Conservation (phyloP, 1,140 invertebrate genomes). For the Stegodyphus dumicola region DNA sequence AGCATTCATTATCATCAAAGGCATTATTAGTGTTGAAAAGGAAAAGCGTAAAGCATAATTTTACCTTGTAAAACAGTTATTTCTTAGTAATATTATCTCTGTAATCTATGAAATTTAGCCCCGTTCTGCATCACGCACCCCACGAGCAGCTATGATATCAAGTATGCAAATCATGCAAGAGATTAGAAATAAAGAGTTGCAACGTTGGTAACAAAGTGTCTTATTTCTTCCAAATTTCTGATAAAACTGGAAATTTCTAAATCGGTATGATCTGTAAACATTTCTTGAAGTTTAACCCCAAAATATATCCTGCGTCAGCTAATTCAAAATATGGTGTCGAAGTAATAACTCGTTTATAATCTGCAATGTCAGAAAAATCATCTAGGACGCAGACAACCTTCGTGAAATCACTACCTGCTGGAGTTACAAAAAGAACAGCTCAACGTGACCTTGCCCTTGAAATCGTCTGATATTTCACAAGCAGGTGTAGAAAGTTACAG, state of each 20-base stretch:
- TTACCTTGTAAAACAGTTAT: too few relatives aligned
- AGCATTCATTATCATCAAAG: too few relatives aligned
- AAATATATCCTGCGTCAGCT: not conserved
- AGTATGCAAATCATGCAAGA: not conserved
- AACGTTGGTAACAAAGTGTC: not conserved
- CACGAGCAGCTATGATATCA: too few relatives aligned
- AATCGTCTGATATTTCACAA: not conserved
- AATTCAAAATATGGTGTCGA: conserved; percentile 2
- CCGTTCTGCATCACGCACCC: too few relatives aligned
- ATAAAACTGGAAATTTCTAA: conserved; percentile 21
- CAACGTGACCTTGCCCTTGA: conserved; percentile 25
- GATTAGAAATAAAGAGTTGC: not conserved
- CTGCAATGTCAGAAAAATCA: conserved; percentile 3
- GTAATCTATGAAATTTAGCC: too few relatives aligned
- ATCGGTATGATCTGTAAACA: not conserved
- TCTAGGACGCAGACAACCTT: not conserved
- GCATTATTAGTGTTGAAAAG: too few relatives aligned
- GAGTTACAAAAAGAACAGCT: not conserved
- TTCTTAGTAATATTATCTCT: too few relatives aligned
- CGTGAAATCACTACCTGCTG: not conserved
- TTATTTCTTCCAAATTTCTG: not conserved
- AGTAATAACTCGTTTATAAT: not conserved
- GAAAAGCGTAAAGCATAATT: too few relatives aligned
- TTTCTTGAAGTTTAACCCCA: not conserved
- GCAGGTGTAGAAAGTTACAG: not conserved